Conservation (phyloP, 1,140 invertebrate genomes). For the Euwallacea fornicatus region DNA sequence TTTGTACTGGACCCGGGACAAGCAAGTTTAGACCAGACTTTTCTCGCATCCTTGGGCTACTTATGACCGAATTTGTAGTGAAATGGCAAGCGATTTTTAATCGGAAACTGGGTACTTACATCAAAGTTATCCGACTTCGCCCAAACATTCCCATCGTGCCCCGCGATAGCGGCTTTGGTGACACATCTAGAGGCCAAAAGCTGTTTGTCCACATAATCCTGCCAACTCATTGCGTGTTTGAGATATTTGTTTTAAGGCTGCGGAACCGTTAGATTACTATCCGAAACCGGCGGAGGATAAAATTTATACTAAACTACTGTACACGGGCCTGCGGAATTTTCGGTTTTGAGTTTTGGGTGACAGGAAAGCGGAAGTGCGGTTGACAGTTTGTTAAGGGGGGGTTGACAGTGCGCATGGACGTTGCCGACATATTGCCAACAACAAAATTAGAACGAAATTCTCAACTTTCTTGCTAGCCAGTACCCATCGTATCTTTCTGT, state of each 20-base stretch:
- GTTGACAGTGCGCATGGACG: neutral
- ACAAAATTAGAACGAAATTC: neutral
- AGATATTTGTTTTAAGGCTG: constrained; percentile 40
- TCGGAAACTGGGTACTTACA: constrained; percentile 64
- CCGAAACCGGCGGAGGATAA: constrained; percentile 1
- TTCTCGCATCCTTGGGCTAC: neutral
- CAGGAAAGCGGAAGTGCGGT: constrained; percentile 8
- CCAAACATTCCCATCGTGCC: constrained; percentile 93
- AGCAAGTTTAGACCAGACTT: constrained; percentile 10
- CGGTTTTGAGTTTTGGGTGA: neutral
- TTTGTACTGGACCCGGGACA: constrained; percentile 4
- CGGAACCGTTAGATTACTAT: constrained; percentile 13
- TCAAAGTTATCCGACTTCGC: constrained; percentile 91
- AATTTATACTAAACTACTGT: constrained; percentile 6
- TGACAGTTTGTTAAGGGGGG: constrained; percentile 2
- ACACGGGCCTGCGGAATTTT: neutral
- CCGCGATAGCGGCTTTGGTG: constrained; percentile 90
- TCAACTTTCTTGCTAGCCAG: neutral
- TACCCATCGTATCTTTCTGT: too few species aligned
- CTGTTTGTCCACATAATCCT: constrained; percentile 97
- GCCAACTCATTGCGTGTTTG: constrained; percentile 84
- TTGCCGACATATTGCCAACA: constrained; percentile 11
- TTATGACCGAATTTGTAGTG: neutral
- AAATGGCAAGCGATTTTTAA: neutral
- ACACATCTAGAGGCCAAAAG: constrained; percentile 90